Percentiles rank a stretch among this genome's conserved stretches.
phyloP scores from a whole-genome alignment of 2,797 vertebrate species.

The Tinamus major region DNA sequence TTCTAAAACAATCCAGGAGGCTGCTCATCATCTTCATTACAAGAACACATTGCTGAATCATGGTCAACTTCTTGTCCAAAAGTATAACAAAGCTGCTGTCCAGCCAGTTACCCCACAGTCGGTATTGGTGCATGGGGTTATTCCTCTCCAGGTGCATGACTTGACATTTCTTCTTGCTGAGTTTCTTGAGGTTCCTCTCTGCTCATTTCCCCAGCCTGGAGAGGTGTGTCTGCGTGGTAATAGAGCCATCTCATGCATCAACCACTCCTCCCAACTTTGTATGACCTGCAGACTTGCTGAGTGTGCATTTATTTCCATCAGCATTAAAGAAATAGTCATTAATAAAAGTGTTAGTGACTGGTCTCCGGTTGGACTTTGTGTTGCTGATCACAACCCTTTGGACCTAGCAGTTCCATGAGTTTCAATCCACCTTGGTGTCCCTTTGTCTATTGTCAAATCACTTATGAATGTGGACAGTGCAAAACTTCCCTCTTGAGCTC shows the following conservation, averaged over 20 bases:
- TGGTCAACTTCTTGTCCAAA: neutral
- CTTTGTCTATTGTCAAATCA: neutral
- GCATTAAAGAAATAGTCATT: neutral
- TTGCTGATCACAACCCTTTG: neutral
- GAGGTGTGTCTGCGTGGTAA: neutral
- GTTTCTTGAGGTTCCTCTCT: neutral
- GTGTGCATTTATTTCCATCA: neutral
- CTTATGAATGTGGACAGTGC: neutral
- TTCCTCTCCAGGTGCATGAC: neutral
- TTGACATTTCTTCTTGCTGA: neutral
- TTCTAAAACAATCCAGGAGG: neutral
- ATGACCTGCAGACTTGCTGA: neutral
- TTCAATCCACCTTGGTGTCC: neutral
- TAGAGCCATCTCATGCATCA: fast-evolving
- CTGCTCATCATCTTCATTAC: neutral
- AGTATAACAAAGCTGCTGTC: neutral
- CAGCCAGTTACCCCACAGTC: neutral
- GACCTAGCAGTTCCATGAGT: neutral
- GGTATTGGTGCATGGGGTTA: neutral
- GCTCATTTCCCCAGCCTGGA: neutral
- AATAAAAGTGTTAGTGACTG: neutral
- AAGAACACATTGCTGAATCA: too few relatives aligned
- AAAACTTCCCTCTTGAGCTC: neutral
- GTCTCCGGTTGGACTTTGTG: neutral
- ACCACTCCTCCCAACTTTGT: neutral